Conservation (phyloP, 2,797 vertebrate genomes). For the Syndactyla subalaris region DNA sequence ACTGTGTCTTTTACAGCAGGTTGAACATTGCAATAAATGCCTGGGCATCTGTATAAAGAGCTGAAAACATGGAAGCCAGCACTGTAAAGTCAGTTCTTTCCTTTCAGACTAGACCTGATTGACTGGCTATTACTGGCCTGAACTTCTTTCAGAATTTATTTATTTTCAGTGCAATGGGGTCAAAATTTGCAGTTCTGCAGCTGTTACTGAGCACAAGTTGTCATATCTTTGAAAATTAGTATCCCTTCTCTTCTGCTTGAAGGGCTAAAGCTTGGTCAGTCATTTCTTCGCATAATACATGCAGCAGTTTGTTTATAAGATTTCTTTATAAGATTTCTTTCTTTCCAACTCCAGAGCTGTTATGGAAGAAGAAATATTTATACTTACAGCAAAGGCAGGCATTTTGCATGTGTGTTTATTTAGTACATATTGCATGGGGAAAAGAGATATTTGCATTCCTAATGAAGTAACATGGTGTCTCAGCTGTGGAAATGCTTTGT, state of each 20-base stretch:
- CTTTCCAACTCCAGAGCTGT: not conserved
- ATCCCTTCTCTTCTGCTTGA: not conserved
- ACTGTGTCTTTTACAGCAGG: not conserved
- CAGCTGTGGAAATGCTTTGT: slow-evolving; percentile 62
- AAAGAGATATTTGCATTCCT: slow-evolving; percentile 59
- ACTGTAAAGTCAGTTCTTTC: not conserved
- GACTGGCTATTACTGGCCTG: not conserved
- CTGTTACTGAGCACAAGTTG: not conserved
- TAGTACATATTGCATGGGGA: slow-evolving; percentile 1
- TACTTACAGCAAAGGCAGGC: not conserved
- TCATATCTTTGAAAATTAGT: not conserved
- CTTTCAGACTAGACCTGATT: not conserved
- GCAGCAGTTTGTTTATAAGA: not conserved
- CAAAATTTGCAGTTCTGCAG: not conserved
- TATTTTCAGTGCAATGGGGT: not conserved
- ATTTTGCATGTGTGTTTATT: not conserved
- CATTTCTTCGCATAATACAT: not conserved
- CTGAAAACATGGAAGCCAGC: not conserved
- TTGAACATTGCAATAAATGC: not conserved
- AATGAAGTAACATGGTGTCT: slow-evolving; percentile 52
- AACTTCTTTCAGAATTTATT: not conserved
- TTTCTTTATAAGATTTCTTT: not conserved
- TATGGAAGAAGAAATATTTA: not conserved
- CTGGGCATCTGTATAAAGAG: not conserved
- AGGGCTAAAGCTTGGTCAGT: not conserved